Conservation (phyloP, 2,797 vertebrate genomes). For the Lutjanus argentimaculatus region DNA sequence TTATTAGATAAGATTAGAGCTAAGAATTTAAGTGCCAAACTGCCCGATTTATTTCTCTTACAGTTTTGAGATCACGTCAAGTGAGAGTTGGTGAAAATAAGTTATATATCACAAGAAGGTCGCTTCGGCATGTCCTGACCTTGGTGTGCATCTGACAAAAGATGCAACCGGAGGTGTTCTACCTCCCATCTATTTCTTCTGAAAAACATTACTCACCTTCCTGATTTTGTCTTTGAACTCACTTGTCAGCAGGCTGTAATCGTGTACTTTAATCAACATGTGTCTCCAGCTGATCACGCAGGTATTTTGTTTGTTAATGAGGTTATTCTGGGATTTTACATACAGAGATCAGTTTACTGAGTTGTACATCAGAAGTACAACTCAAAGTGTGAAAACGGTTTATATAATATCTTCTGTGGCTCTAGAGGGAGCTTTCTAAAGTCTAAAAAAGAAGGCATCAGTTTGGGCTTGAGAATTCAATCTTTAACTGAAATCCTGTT, state of each 20-base stretch:
- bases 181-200: neutral
- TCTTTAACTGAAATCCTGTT: neutral
- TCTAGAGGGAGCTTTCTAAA: neutral
- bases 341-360: neutral
- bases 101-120: slow-evolving; percentile 15
- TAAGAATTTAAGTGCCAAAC: neutral
- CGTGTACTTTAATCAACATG: neutral
- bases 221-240: neutral
- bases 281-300: neutral
- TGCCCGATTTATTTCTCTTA: neutral
- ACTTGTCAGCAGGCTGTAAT: neutral
- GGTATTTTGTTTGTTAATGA: neutral
- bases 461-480: neutral
- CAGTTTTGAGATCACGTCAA: slow-evolving; percentile 2
- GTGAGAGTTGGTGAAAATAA: neutral
- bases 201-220: neutral
- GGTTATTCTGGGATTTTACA: neutral
- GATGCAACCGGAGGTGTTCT: neutral
- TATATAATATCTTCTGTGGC: neutral
- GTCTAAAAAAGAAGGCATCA: neutral
- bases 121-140: slow-evolving; percentile 4
- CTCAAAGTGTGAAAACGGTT: neutral
- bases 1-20: slow-evolving; percentile 21
- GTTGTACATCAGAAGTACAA: neutral
- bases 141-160: slow-evolving; percentile 10